Conservation (phyloP, 2,888 invertebrate species). For the Lumbricus terrestris region DNA sequence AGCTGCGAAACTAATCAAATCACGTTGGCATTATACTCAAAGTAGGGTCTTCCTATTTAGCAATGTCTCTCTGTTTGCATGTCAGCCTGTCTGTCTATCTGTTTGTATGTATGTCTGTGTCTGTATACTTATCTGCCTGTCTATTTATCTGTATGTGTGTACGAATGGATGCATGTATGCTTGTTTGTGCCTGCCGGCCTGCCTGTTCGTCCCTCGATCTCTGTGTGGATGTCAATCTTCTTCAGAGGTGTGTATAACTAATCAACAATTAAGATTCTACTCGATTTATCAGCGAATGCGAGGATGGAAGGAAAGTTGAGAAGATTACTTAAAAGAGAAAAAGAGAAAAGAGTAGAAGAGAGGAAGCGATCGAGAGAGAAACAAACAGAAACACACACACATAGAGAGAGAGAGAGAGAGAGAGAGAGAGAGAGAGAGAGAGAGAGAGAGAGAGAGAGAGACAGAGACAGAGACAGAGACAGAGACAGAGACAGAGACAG, state of each 20-base stretch:
- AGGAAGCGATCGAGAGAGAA: too few relatives aligned
- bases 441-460: too few relatives aligned
- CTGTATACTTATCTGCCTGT: neutral
- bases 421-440: too few relatives aligned
- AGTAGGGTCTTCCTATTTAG: neutral
- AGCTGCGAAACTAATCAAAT: neutral
- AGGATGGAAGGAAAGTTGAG: too few relatives aligned
- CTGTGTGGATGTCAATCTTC: neutral
- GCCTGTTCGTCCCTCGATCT: neutral
- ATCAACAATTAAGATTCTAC: neutral
- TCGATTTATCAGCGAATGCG: neutral
- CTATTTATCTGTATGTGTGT: neutral
- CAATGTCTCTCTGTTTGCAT: neutral
- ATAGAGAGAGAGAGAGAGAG: too few relatives aligned
- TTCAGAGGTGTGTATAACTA: neutral
- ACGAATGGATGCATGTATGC: neutral
- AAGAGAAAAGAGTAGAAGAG: neutral
- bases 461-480: too few relatives aligned
- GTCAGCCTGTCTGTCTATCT: neutral
- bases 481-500: too few relatives aligned
- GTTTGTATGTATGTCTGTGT: neutral
- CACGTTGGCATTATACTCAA: neutral
- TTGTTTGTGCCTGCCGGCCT: neutral
- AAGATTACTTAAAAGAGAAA: neutral
- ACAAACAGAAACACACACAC: too few relatives aligned